Evolutionary conservation across 2,113 vertebrate genomes (phyloP).

Genomic region (Tyto alba): DNA sequence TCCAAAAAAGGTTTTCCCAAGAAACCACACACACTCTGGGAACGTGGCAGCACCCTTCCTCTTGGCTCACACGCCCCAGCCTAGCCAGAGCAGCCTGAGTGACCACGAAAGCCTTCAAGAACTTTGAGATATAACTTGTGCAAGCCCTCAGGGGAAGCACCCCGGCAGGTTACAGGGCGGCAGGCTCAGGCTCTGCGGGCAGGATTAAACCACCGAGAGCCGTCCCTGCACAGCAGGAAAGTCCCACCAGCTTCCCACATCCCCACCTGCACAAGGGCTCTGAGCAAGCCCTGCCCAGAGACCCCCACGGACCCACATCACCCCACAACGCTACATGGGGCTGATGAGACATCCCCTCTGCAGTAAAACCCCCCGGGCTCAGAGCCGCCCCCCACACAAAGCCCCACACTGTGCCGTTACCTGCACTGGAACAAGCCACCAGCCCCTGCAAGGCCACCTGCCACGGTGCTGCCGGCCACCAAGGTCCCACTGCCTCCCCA

Average conservation of each 20-base stretch:
- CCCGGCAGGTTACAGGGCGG: neutral
- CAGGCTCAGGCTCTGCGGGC: neutral
- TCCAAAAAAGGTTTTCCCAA: neutral
- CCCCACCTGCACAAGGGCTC: too few species aligned
- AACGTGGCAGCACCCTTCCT: neutral
- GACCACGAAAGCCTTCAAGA: neutral
- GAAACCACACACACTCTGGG: neutral
- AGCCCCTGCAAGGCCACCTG: neutral
- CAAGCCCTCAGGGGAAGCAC: neutral
- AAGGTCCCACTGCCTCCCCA: too few species aligned
- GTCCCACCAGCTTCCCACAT: neutral
- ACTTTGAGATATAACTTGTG: rapidly evolving
- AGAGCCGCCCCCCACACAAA: too few species aligned
- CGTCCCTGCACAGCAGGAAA: neutral
- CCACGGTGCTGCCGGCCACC: too few species aligned
- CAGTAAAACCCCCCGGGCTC: neutral
- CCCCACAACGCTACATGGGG: too few species aligned
- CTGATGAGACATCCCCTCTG: neutral
- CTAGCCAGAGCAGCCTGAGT: neutral
- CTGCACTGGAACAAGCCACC: neutral
- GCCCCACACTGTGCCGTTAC: too few species aligned
- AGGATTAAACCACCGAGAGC: neutral
- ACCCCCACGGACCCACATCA: too few species aligned
- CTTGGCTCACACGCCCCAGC: neutral
- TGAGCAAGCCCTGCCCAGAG: neutral